Evolutionary conservation across 2,113 vertebrate species (phyloP).

Genomic region (Zosterops pallidus): DNA sequence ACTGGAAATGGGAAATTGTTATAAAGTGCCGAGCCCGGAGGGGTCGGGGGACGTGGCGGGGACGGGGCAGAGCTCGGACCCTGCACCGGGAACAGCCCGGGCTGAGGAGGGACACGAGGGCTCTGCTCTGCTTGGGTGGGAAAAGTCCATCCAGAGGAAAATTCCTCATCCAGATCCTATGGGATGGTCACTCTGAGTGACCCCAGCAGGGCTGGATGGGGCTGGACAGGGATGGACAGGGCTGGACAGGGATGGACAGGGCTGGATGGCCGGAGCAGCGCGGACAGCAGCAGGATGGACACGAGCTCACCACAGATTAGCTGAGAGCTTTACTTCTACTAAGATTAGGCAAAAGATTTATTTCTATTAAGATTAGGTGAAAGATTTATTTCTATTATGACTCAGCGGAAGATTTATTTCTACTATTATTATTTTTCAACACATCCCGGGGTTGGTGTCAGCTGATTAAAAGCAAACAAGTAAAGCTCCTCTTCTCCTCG

Average conservation of each 20-base stretch:
- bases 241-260: background rate
- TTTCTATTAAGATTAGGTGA: background rate
- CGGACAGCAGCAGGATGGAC: accelerated
- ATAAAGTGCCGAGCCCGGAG: background rate
- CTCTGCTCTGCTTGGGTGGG: background rate
- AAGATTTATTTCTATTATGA: background rate
- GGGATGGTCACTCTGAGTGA: background rate
- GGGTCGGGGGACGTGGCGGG: background rate
- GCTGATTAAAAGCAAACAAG: conserved; percentile 61
- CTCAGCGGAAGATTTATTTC: background rate
- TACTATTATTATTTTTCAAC: background rate
- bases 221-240: accelerated
- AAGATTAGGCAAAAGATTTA: background rate
- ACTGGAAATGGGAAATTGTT: conserved; percentile 56
- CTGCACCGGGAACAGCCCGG: accelerated
- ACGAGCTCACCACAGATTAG: accelerated
- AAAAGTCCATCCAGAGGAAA: accelerated
- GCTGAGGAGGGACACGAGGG: accelerated
- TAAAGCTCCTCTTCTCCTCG: background rate
- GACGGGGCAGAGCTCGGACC: background rate
- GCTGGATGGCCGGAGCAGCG: accelerated
- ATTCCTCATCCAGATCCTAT: accelerated
- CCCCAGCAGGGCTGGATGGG: accelerated
- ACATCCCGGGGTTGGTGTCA: background rate
- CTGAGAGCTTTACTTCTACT: background rate